Evolutionary conservation across 2,113 vertebrate genomes (phyloP), one percentile per base, ranked within the genome.

Genomic region (Nannobrachium achirus): DNA sequence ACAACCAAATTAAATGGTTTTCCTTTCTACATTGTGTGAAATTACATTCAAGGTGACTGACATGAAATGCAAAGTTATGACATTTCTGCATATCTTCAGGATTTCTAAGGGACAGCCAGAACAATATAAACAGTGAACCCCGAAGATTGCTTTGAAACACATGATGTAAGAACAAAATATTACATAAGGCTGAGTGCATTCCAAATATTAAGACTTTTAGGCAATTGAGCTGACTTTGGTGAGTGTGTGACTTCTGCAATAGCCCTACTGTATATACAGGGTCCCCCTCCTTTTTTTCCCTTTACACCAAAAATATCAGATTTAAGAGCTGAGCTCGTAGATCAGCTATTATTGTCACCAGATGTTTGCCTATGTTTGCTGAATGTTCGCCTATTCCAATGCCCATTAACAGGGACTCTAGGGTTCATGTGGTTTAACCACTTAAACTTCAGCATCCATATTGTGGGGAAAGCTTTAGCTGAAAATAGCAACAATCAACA

Each of bases 91-190:
- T 50, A 71, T 83, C 78, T 86, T 86, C 87, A 83, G 83, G 66
- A 63, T 79, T 56, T 66, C 40, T 58, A 71, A 56, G 66, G 76
- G 87, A 84, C 76, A 79, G 78, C 83, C 80, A 51, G 62, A 45
- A 58, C 69, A 15, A 8, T 57, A 69, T 59, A 0, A 57, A 4
- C 14, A 69, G 38, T 16, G 60, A 18, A 58, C 18, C 6, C 38
- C 10, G 1, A 9, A 66, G 20, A 19, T 0, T 1, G 44, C 58
- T 42, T 45, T 13, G 15, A 10, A 6, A 48, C 45, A 3, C 45
- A 48, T 25, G 14, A 60, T 66, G 19, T 25, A 76, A 58, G 16
- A 33, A n/a, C 11, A 56, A 38, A 38, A 39, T 11, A 40, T 39
- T 40, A 40, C 45, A 72, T 56, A 62, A 40, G 4, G 25, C 33